phyloP scores from a whole-genome alignment of 1,140 invertebrate genomes.

The Notospermus geniculatus region DNA sequence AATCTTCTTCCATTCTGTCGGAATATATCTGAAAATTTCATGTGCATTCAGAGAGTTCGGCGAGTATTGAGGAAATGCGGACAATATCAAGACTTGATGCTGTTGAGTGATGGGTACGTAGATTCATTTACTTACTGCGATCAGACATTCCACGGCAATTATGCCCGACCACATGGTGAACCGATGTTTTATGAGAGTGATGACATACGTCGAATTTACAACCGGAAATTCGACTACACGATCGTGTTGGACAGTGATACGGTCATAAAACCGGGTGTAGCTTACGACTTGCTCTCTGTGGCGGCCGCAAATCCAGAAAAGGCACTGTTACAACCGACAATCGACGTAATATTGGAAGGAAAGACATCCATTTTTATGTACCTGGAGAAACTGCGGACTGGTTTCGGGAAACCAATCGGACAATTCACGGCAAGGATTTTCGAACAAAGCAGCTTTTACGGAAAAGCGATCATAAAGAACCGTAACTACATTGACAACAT shows the following conservation, averaged over 20 bases:
- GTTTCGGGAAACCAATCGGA: background rate
- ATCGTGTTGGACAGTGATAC: constrained; percentile 25
- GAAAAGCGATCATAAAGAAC: background rate
- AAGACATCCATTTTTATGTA: background rate
- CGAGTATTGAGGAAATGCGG: constrained; percentile 26
- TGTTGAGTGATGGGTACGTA: constrained; percentile 22
- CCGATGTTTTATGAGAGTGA: constrained; percentile 19
- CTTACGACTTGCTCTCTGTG: constrained; percentile 20
- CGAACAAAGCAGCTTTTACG: background rate
- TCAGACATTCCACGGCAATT: constrained; percentile 15
- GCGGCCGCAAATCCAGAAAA: constrained; percentile 23
- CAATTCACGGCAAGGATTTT: background rate
- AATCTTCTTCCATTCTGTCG: constrained; percentile 23
- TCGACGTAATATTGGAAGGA: constrained; percentile 13
- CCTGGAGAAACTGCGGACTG: background rate
- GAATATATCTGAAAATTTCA: constrained; percentile 21
- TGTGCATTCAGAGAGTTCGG: constrained; percentile 24
- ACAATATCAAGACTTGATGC: constrained; percentile 28
- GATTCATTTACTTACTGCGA: constrained; percentile 26
- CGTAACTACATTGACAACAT: background rate
- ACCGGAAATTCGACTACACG: constrained; percentile 28
- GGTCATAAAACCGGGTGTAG: constrained; percentile 15
- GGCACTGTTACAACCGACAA: constrained; percentile 24
- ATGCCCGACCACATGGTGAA: constrained; percentile 20
- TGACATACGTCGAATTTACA: constrained; percentile 23